phyloP scores from a whole-genome alignment of 2,113 vertebrate genomes.

The Xiphophorus couchianus region DNA sequence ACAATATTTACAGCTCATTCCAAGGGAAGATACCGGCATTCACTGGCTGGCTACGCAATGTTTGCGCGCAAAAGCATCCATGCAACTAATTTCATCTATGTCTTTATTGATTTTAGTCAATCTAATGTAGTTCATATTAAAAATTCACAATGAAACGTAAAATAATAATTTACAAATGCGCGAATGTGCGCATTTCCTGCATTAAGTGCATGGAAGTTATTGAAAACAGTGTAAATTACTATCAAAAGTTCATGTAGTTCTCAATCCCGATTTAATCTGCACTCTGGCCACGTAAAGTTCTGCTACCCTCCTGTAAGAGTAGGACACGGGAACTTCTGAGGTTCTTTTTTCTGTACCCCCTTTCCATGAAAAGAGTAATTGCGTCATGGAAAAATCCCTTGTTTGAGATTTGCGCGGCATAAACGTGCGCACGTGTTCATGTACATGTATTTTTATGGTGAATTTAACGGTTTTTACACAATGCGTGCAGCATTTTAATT shows the following conservation, averaged over 20 bases:
- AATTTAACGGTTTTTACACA: background rate
- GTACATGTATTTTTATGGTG: constrained; percentile 4
- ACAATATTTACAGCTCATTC: constrained; percentile 60
- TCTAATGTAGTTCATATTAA: background rate
- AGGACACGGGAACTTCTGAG: constrained; percentile 51
- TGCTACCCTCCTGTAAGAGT: constrained; percentile 67
- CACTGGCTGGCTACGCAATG: constrained; percentile 31
- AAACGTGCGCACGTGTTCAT: constrained; percentile 19
- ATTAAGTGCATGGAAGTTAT: constrained; percentile 3
- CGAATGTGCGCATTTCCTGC: constrained; percentile 32
- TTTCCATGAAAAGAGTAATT: constrained; percentile 78
- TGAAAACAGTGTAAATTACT: constrained; percentile 35
- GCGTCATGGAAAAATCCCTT: constrained; percentile 82
- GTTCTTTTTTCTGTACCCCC: constrained; percentile 16
- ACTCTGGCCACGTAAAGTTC: constrained; percentile 78
- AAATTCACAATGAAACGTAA: background rate
- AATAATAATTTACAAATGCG: background rate
- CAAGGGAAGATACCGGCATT: constrained; percentile 71
- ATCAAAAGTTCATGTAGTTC: constrained; percentile 64
- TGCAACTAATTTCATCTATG: background rate
- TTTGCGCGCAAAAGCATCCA: constrained; percentile 1
- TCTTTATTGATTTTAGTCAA: background rate
- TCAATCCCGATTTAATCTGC: constrained; percentile 70
- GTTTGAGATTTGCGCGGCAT: constrained; percentile 55
- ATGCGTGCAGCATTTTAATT: background rate